Evolutionary conservation across 2,113 vertebrate species (phyloP).

Genomic region (Hippocampus abdominalis): DNA sequence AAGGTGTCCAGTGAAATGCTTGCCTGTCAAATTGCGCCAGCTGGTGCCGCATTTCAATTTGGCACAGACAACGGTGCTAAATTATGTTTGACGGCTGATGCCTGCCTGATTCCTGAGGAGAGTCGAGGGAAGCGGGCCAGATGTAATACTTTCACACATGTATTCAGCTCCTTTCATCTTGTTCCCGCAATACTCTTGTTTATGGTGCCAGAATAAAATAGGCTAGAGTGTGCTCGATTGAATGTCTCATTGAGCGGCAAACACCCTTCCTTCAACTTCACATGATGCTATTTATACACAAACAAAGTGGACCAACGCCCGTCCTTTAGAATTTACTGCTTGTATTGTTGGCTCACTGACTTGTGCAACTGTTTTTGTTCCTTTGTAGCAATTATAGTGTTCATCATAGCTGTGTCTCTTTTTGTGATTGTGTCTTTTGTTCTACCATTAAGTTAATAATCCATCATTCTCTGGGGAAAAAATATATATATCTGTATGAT

Average conservation of each 20-base stretch:
- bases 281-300: constrained; percentile 23
- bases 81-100: constrained; percentile 50
- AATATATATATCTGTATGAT: too few relatives aligned
- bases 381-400: too few relatives aligned
- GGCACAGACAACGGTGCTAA: constrained; percentile 32
- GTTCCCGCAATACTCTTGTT: constrained; percentile 34
- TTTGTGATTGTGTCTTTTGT: too few relatives aligned
- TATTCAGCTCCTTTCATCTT: constrained; percentile 43
- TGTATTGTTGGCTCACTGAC: too few relatives aligned
- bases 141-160: constrained; percentile 48
- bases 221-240: constrained; percentile 35
- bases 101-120: constrained; percentile 38
- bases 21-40: constrained; percentile 43
- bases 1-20: constrained; percentile 23
- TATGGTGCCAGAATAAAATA: constrained; percentile 52
- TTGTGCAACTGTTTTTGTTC: too few relatives aligned
- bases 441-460: too few relatives aligned
- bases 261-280: constrained; percentile 28
- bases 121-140: constrained; percentile 38
- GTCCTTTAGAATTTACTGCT: too few relatives aligned
- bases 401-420: too few relatives aligned
- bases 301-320: constrained; percentile 19
- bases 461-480: too few relatives aligned
- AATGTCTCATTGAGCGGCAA: constrained; percentile 3
- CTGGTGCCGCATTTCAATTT: constrained; percentile 53